Base-by-base conservation (phyloP, 2,888 invertebrate genomes). In the Alsophila aescularia region DNA sequence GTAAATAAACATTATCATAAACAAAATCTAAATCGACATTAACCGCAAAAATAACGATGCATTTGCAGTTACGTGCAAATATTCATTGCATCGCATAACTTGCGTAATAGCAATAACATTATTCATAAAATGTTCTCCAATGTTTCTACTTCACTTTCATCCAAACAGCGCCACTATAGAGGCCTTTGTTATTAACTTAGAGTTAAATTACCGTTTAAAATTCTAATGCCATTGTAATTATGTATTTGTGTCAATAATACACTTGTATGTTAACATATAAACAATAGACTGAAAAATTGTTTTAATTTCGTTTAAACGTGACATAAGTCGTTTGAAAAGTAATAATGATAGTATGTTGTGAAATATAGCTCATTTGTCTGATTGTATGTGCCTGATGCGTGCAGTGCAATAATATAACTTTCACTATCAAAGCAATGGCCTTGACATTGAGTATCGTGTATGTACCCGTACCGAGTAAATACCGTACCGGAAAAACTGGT, bases 11-110 rank as follows among this genome's bases (percentile, higher is more conserved):
- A 21, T 4, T 18, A 40, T 13, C 39, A 10, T 13, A 42, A 12
- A 16, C n/a, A 40, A 4, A 13, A 47, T 31, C 18, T 4, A 42
- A 42, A 52, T 48, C 47, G 41, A 42, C 59, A 31, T 52, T 59
- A 27, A 43, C 59, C 47, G 49, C 49, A 43, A 59, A 50, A 43
- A 47, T 36, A 24, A 43, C 40, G 47, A 52, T 40, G 53, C 44
- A 55, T 44, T 29, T 16, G 32, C 36, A 12, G 42, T 50, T 43
- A 32, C 27, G 29, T 47, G 32, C 29, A 36, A 50, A 45, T 47
- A 50, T 41, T 44, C 9, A 50, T 35, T n/a, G 34, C 6, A 9
- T 52, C 43, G 27, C 51, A 42, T 52, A 52, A 48, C 39, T 49
- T 43, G 31, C 43, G 40, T 57, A 10, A 57, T 27, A 10, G 42